These are phyloP conservation scores for Clinocottus analis DNA, from an alignment of 2,113 vertebrate species.

Conservation along the genomic window DNA sequence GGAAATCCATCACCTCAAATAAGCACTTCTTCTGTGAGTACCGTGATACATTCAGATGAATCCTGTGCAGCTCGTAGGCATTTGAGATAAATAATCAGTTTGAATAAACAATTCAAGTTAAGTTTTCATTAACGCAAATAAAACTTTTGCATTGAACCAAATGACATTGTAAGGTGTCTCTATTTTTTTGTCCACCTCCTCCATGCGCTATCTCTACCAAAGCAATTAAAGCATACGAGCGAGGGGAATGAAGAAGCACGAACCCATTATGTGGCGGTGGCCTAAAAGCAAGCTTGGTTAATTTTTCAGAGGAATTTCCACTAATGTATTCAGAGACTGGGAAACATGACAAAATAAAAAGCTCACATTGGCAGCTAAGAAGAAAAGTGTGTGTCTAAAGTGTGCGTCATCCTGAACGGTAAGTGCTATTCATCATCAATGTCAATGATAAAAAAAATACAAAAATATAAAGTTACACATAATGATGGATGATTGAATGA, in stretches of 20 bases:
- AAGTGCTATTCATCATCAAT: constrained; percentile 42
- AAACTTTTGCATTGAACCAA: neutral
- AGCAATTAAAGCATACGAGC: constrained; percentile 73
- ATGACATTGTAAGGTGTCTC: constrained; percentile 34
- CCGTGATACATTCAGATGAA: neutral
- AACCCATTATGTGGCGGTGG: constrained; percentile 72
- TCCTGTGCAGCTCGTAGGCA: neutral
- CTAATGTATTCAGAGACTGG: constrained; percentile 72
- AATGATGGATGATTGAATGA: constrained; percentile 12
- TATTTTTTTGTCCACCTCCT: constrained; percentile 43
- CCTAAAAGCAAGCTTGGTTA: constrained; percentile 75
- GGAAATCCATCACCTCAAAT: constrained; percentile 12
- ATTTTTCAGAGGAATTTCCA: constrained; percentile 76
- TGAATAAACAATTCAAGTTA: neutral
- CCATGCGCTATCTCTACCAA: constrained; percentile 48
- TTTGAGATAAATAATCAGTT: constrained; percentile 10
- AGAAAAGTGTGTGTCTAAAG: constrained; percentile 58
- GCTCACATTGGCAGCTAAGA: constrained; percentile 57
- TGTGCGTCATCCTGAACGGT: constrained; percentile 31
- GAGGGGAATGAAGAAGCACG: constrained; percentile 50
- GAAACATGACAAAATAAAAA: constrained; percentile 72
- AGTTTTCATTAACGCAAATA: neutral
- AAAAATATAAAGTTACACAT: neutral
- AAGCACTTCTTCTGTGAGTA: neutral
- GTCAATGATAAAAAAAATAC: constrained; percentile 13